Evolutionary conservation across 2,888 invertebrate genomes (phyloP).

Genomic region (Sminthurinus aureus): DNA sequence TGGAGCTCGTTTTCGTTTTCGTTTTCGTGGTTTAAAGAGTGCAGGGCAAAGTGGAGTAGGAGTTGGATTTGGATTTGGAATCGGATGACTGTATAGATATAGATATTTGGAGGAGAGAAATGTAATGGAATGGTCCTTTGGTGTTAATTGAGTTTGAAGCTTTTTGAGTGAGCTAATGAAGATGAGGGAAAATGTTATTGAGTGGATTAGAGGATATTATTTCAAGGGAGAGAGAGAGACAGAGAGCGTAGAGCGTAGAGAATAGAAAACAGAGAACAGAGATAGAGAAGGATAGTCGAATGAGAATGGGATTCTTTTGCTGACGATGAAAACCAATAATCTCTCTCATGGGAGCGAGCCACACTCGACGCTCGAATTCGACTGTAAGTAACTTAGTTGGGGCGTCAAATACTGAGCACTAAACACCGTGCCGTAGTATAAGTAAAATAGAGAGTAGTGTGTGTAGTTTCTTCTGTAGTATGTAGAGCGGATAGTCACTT

Average conservation of each 20-base stretch:
- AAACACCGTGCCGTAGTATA: not conserved
- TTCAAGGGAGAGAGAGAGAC: slow-evolving; percentile 19
- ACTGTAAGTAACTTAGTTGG: slow-evolving; percentile 23
- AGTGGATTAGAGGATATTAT: slow-evolving; percentile 57
- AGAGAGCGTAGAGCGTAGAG: not conserved
- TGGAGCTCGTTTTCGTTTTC: not conserved
- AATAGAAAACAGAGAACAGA: not conserved
- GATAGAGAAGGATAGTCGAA: not conserved
- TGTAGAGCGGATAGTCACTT: slow-evolving; percentile 42
- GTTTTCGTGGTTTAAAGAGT: not conserved
- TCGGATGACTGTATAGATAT: not conserved
- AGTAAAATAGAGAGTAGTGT: too few species aligned
- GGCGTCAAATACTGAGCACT: slow-evolving; percentile 56
- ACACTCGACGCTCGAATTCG: slow-evolving; percentile 28
- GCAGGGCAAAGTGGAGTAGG: too few species aligned
- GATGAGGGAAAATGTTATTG: slow-evolving; percentile 59
- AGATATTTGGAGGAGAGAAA: not conserved
- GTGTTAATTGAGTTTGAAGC: slow-evolving; percentile 57
- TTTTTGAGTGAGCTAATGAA: slow-evolving; percentile 57
- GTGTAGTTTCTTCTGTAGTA: too few species aligned
- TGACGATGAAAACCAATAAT: slow-evolving; percentile 60
- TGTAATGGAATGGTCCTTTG: slow-evolving; percentile 27
- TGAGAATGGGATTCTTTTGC: slow-evolving; percentile 54
- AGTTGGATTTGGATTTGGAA: not conserved
- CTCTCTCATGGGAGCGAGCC: slow-evolving; percentile 58